Evolutionary conservation across 1,140 invertebrate genomes (phyloP), one percentile per base, ranked within the genome.

Genomic region (Heliothis virescens): DNA sequence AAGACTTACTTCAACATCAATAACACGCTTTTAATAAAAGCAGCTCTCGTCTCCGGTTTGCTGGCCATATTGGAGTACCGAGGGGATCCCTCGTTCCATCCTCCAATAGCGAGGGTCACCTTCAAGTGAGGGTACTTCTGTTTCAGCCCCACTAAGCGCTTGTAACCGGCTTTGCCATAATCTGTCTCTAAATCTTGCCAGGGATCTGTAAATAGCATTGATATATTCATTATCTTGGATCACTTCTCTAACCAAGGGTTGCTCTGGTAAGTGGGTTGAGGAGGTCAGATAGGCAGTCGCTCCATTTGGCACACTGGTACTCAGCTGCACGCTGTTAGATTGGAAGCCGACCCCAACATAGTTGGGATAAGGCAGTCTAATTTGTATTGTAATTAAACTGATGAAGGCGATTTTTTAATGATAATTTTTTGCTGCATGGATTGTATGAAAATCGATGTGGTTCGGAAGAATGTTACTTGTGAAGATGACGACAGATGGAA

Each of bases 11-110:
- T 95, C 34, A 97, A 89, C 83, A 97, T 96, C 47, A 92, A 78
- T 4, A 97, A 47, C 3, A 96, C 96, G 73, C 96, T 97, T 7
- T 95, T 83, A 10, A 97, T 95, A 85, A 98, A 98, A 29, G 86
- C 93, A 9, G 92, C 90, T 77, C 98, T 95, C 9, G 92, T 91
- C 3, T 92, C 88, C 0, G 95, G 88, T 74, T 95, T 95, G 7
- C 95, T 93, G 0, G 97, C 97, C 95, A 99, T 95, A 0, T 91
- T 94, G 1, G 98, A 98, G 89, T 98, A 98, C 85, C 98, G 98
- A 18, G 88, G 86, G 0, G 97, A 98, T 0, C 97, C 98, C 92
- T 98, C 97, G 86, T 98, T 98, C 98, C 98, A 98, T 1, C 98
- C 98, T 0, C 98, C 98, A 53, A 99, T 97, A 10, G 97, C 98